phyloP scores from a whole-genome alignment of 2,888 invertebrate species.

The Caenorhabditis sp. region DNA sequence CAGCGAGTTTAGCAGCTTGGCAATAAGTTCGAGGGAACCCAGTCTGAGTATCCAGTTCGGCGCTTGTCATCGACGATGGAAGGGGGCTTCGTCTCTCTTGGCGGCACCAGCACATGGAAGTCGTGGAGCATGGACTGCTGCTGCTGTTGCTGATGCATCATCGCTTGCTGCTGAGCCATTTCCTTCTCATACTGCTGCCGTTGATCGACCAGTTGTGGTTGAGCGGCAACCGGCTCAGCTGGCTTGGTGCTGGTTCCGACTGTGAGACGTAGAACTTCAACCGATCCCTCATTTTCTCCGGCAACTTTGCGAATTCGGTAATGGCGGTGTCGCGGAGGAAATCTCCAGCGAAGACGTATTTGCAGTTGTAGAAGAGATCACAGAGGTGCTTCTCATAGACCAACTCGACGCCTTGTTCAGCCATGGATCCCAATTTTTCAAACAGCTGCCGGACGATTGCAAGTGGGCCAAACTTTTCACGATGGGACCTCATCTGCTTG shows the following conservation, averaged over 20 bases:
- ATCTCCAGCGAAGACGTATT: slow-evolving; percentile 85
- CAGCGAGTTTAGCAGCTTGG: too few relatives aligned
- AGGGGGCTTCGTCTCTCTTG: too few relatives aligned
- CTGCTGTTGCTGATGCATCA: neutral
- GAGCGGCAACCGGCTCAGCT: too few relatives aligned
- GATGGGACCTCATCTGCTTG: slow-evolving; percentile 27
- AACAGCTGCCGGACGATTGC: slow-evolving; percentile 35
- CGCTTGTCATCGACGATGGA: too few relatives aligned
- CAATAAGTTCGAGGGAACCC: too few relatives aligned
- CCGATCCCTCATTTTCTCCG: slow-evolving; percentile 33
- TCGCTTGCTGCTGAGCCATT: slow-evolving; percentile 12
- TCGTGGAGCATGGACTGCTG: too few relatives aligned
- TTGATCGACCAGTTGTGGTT: too few relatives aligned
- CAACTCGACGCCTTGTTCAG: slow-evolving; percentile 52
- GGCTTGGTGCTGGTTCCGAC: slow-evolving; percentile 24
- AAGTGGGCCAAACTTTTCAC: slow-evolving; percentile 36
- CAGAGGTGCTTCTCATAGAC: slow-evolving; percentile 71
- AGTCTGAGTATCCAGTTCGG: too few relatives aligned
- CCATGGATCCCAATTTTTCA: slow-evolving; percentile 55
- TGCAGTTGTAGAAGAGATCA: slow-evolving; percentile 84
- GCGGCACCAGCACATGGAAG: too few relatives aligned
- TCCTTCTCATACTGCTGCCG: neutral
- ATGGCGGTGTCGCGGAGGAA: slow-evolving; percentile 70
- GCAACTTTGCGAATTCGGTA: slow-evolving; percentile 60
- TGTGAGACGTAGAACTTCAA: slow-evolving; percentile 25